Evolutionary conservation across 2,888 invertebrate genomes (phyloP), one percentile per base, ranked within the genome.

Genomic region (Aromia moschata): DNA sequence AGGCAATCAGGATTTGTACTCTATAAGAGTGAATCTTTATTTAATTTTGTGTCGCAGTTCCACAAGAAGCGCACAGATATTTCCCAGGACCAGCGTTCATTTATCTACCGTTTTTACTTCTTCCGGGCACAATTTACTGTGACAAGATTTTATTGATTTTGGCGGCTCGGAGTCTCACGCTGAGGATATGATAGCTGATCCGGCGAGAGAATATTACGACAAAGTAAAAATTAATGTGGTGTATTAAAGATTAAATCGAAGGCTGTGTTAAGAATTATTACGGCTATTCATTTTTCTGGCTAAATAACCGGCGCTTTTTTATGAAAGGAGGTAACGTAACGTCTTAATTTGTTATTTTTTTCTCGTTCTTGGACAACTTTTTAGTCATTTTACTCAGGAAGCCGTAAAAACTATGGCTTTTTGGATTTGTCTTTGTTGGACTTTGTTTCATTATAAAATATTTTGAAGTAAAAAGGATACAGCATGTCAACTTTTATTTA

Each of bases 91-190:
- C 59, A 62, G 60, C 58, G 62, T 61, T 63, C 61, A 63, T 66
- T 66, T 63, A 60, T 64, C 55, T 60, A 47, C 37, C 41, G 58
- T 68, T 66, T 65, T 63, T 56, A 58, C 51, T 58, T 62, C 60
- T 56, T 51, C 37, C 31, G 61, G 63, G 62, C 56, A 67, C 64
- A 67, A 66, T 70, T 68, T 69, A 64, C 62, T 61, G 52, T 60
- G 69, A 68, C 67, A 65, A 67, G 64, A 60, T 65, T 63, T 65
- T 70, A 71, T 71, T 70, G 71, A 71, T 71, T 70, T 62, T 65
- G 69, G 67, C 70, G 65, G 63, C 64, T 70, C 55, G 58, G 36
- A 60, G 65, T 70, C 69, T 68, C 68, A 54, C 58, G 62, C 58
- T 58, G 59, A 54, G 59, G 59, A 67, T 68, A 63, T 68, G 62